Conservation (phyloP, 2,797 vertebrate genomes). For the Mormyrops attenuatus region DNA sequence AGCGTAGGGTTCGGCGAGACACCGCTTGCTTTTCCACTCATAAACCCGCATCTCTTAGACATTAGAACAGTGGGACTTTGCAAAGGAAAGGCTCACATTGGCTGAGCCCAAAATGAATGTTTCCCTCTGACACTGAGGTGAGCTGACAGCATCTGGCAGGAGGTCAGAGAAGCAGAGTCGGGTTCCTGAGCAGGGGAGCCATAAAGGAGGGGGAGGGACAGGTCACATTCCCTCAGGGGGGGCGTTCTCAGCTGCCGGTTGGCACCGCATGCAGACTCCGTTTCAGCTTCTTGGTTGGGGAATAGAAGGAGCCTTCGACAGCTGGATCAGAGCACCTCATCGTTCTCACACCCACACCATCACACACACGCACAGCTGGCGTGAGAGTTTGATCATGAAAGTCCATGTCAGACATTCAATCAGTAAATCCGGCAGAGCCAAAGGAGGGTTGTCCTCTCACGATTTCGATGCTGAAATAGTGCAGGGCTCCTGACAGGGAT, state of each 20-base stretch:
- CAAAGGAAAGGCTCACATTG: not conserved
- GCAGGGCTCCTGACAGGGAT: not conserved
- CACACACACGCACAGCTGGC: not conserved
- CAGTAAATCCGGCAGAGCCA: not conserved
- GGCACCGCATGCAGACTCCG: not conserved
- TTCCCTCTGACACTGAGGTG: not conserved
- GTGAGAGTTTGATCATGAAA: not conserved
- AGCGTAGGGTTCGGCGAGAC: not conserved
- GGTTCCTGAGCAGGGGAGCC: not conserved
- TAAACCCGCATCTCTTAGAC: not conserved
- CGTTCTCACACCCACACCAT: not conserved
- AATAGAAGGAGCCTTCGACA: not conserved
- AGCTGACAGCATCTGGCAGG: not conserved
- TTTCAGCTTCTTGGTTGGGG: not conserved
- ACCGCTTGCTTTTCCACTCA: not conserved
- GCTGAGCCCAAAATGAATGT: not conserved
- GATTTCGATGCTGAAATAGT: not conserved
- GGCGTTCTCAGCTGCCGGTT: not conserved
- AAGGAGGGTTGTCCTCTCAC: not conserved
- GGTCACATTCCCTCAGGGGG: not conserved
- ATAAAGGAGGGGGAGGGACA: not conserved
- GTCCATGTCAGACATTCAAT: not conserved
- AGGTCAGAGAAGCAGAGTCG: not conserved
- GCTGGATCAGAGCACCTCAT: not conserved
- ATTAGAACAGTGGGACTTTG: not conserved